Base-by-base conservation (phyloP, 2,797 vertebrate species). In the Malacoraja senta region DNA sequence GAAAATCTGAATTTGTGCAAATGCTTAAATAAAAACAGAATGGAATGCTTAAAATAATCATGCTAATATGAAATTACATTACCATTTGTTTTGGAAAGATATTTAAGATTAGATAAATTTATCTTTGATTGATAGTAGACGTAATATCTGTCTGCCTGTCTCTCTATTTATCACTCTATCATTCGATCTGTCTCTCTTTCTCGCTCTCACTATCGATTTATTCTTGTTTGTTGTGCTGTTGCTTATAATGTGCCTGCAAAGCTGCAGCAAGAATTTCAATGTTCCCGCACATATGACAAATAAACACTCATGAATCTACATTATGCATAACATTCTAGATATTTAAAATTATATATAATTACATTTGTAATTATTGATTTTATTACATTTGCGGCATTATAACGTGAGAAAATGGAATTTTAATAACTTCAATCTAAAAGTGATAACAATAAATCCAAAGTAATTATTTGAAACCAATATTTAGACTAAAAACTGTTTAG, bases 311-410 rank as follows among this genome's bases (percentile, higher is more conserved):
- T 44, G 44, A 44, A 44, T 44, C 44, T 44, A 44, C 44, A 68
- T 68, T 68, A 68, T 1, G 15, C 58, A 9, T 8, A 83, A 53
- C 44, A 53, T 21, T 53, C 21, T 77, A 29, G 44, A 83, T 58
- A 83, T 24, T 44, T 21, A 83, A 83, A 83, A 10, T 53, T 29
- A 53, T 53, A 83, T 29, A 83, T 53, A 83, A 58, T 83, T 24
- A 83, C 24, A 58, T 44, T 58, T 83, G 44, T 61, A 68, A 68
- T 68, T 65, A 90, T 90, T 90, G 84, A 90, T 65, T 90, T 90
- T 65, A 65, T 29, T 35, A 24, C 44, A 90, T 65, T 90, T 32
- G 8, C n/a, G 35, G 29, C 15, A 90, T 90, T 32, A 65, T 90
- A 26, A 90, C 35, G 84, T 68, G 84, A 90, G n/a, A 35, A 90